Base-by-base conservation (phyloP, 2,888 invertebrate species). In the Emmelina monodactyla region DNA sequence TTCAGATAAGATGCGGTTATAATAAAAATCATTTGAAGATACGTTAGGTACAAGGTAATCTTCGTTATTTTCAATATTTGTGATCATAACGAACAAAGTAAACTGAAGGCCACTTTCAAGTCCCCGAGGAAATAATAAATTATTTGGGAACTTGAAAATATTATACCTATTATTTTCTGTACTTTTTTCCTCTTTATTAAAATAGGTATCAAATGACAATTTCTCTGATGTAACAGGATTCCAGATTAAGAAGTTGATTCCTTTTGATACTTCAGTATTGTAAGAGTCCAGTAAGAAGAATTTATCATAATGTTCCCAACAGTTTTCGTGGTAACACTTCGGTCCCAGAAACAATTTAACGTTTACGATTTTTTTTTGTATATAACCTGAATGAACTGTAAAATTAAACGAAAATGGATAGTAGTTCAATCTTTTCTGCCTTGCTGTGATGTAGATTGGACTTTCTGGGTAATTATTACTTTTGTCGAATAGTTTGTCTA, bases 341-440 rank as follows among this genome's bases (percentile, higher is more conserved):
- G 78, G 78, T 7, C 76, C 78, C 14, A 79, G 45, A 43, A 67
- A 79, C 19, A 78, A 39, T 44, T 75, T 62, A 1, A 75, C 52
- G 10, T 65, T 44, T 7, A 51, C 57, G 31, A 13, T 5, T n/a
- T n/a, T n/a, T 29, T 58, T 49, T 39, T 49, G 53, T 2, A 51
- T 44, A 0, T 33, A 34, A n/a, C 46, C 52, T 4, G 75, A 64
- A 33, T 60, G 44, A 2, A 76, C 53, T 11, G 55, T 58, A 34
- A 78, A 29, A 64, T 62, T 55, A 1, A 76, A 50, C 9, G 45
- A 50, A 39, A 75, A 65, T 5, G 62, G 58, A 19, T 53, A 43
- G 45, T 70, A 63, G 30, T 55, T 59, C 1, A 79, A 44, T 43
- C 75, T 62, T 43, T 60, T 70, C 45, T 72, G 72, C 38, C 67